These are phyloP conservation scores for Haliaeetus leucogaster DNA, from an alignment of 2,113 vertebrate genomes.

Conservation along the genomic window DNA sequence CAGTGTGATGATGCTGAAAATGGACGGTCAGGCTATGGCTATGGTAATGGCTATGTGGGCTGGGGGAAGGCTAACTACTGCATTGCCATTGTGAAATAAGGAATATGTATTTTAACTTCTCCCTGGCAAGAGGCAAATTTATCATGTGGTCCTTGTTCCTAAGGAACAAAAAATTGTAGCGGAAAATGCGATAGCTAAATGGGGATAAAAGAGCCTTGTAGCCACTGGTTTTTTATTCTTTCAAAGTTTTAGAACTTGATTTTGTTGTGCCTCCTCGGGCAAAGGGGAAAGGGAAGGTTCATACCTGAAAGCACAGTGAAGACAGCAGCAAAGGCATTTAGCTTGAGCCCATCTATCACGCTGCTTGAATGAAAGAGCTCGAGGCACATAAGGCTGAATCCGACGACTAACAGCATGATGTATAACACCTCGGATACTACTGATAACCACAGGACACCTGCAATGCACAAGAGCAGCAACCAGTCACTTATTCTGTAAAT, in stretches of 20 bases:
- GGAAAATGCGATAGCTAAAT: neutral
- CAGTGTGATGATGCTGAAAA: neutral
- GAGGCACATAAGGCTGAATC: slow-evolving; percentile 97
- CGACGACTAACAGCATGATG: slow-evolving; percentile 92
- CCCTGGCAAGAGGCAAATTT: neutral
- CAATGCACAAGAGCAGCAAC: neutral
- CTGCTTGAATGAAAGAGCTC: slow-evolving; percentile 96
- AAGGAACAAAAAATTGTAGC: neutral
- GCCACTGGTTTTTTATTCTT: neutral
- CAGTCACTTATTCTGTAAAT: neutral
- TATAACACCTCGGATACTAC: slow-evolving; percentile 95
- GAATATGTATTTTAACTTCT: neutral
- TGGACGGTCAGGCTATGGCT: neutral
- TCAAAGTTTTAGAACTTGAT: neutral
- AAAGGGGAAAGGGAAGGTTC: neutral
- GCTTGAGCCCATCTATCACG: slow-evolving; percentile 95
- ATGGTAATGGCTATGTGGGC: neutral
- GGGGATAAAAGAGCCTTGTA: neutral
- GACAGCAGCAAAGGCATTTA: slow-evolving; percentile 96
- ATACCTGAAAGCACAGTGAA: slow-evolving; percentile 97
- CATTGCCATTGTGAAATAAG: neutral
- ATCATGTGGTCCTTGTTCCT: neutral
- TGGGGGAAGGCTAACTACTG: neutral
- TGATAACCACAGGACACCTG: slow-evolving; percentile 95
- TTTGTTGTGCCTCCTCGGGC: neutral